Evolutionary conservation across 2,113 vertebrate genomes (phyloP), one percentile per base, ranked within the genome.

Genomic region (Nannobrachium achirus): DNA sequence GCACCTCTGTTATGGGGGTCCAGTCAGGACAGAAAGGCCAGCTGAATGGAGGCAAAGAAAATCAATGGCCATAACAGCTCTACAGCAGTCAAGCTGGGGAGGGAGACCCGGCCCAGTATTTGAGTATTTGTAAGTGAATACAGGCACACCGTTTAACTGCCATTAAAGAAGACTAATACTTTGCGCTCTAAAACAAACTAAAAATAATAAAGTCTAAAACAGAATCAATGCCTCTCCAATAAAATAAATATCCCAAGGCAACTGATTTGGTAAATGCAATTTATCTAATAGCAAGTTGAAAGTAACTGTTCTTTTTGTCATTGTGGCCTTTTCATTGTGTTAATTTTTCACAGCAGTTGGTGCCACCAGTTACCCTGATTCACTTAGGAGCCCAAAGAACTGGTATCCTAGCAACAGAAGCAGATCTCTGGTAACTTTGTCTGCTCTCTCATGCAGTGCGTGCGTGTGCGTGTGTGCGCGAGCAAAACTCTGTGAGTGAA

Each of bases 361-460:
- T 80, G 73, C 78, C 82, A 83, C 83, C 73, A 81, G 75, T 88
- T 84, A 79, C 68, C 81, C 85, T 84, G 81, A 87, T 80, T 85
- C 80, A 85, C 80, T 89, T 75, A 75, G 81, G 79, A 83, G 83
- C 86, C 76, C 68, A 80, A 79, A 80, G 69, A 83, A 76, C 57
- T 64, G 75, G 90, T 91, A 86, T 86, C 91, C 85, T 91, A 91
- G 91, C 88, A 91, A 91, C 86, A 84, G 85, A 77, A 66, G 85
- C 73, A 79, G 81, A 81, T 75, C 83, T 79, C 67, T 25, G 10
- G 67, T 40, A 14, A 62, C 85, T 82, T 82, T 81, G 81, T 85
- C 81, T 82, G 71, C 76, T 66, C 76, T 69, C 73, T 75, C 71
- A 76, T 67, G 75, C 76, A 76, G 59, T 63, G 46, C 5, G 13